Percentiles rank a stretch among this genome's conserved stretches.
Evolutionary conservation across 2,113 vertebrate species (phyloP).

Genomic region (Paralichthys olivaceus): DNA sequence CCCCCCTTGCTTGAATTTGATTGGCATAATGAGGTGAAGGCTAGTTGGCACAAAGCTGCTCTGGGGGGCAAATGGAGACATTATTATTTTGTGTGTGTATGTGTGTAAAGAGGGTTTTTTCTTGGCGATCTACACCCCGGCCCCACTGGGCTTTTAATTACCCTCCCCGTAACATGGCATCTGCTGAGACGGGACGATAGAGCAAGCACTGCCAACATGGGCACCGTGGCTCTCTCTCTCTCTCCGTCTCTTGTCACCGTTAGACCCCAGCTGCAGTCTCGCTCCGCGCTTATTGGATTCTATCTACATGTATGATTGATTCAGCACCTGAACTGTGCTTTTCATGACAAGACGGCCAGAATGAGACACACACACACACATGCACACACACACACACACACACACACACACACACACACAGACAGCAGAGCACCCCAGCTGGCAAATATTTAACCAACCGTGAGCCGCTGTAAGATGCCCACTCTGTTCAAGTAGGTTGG

Average conservation of each 20-base stretch:
- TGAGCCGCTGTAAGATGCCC: conserved; percentile 66
- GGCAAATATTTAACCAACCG: conserved; percentile 75
- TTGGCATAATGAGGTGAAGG: conserved; percentile 83
- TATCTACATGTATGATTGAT: conserved; percentile 89
- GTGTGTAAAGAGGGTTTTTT: conserved; percentile 41
- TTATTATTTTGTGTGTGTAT: conserved; percentile 66
- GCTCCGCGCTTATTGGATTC: conserved; percentile 84
- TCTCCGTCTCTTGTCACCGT: conserved; percentile 31
- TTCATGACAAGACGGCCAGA: conserved; percentile 60
- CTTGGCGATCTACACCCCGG: conserved; percentile 69
- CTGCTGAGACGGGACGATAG: conserved; percentile 74
- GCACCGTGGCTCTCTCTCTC: conserved; percentile 57
- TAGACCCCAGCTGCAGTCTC: conserved; percentile 87
- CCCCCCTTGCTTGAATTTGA: conserved; percentile 58
- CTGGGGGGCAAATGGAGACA: conserved; percentile 82
- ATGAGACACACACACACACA: conserved; percentile 29
- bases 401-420: background rate
- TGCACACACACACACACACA: conserved; percentile 7
- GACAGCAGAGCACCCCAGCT: conserved; percentile 66
- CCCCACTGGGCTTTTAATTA: conserved; percentile 88
- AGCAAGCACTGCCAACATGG: conserved; percentile 64
- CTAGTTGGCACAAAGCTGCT: conserved; percentile 78
- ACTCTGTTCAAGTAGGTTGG: conserved; percentile 55
- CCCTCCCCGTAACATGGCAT: conserved; percentile 90
- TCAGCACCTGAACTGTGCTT: conserved; percentile 72